Evolutionary conservation across 2,113 vertebrate species (phyloP).

Genomic region (Malurus cyaneus): DNA sequence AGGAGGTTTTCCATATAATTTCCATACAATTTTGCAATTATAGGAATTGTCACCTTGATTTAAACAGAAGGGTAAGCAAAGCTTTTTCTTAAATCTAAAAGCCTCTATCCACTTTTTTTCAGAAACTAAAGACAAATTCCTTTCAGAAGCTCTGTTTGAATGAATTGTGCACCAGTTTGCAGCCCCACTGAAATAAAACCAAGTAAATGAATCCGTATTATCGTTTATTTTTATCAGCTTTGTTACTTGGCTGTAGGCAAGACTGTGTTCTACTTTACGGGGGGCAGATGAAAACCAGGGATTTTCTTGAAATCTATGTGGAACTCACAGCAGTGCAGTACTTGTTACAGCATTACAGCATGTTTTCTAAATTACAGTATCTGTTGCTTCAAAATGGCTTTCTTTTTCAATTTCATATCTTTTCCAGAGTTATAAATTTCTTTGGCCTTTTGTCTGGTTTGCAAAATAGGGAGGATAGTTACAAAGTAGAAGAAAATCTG

Average conservation of each 20-base stretch:
- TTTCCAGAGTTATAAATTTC: not conserved
- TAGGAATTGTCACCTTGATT: not conserved
- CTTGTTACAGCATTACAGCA: not conserved
- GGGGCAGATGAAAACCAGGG: not conserved
- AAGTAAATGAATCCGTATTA: not conserved
- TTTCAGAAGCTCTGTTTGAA: not conserved
- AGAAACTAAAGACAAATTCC: not conserved
- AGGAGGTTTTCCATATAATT: not conserved
- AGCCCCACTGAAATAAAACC: not conserved
- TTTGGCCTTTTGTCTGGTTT: not conserved
- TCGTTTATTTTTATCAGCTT: not conserved
- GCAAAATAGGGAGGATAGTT: not conserved
- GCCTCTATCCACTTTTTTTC: not conserved
- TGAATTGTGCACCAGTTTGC: not conserved
- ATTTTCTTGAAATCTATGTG: not conserved
- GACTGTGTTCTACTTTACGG: not conserved
- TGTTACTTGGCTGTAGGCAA: not conserved
- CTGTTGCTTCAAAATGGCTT: not conserved
- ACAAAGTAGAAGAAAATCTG: rapidly evolving
- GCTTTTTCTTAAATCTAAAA: not conserved
- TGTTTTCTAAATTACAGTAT: not conserved
- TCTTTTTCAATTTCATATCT: not conserved
- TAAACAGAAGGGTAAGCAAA: not conserved
- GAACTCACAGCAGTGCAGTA: not conserved
- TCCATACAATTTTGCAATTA: not conserved